Evolutionary conservation across 37 sponge, comb jelly and placozoan species (phyloP), one percentile per base, ranked within the genome.

Genomic region (Chondrosia reniformis): DNA sequence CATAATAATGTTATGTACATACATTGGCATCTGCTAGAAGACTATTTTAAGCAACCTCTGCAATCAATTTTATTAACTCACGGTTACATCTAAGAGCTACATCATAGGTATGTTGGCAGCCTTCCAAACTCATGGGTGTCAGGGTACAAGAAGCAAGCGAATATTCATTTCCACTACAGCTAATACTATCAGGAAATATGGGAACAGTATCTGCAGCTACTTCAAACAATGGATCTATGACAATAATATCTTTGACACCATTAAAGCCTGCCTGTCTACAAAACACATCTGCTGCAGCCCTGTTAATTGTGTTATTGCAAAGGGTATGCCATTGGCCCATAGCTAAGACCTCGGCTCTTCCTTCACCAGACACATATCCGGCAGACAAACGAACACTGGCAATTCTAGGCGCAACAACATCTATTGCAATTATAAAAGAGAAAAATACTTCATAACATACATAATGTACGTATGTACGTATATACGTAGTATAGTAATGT

Each of bases 261-360:
- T 41, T 37, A 30, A 30, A 69, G 72, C 72, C 72, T 24, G 42
- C 24, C 12, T 69, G 72, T 41, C 36, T 33, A 69, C 72, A 69
- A 39, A 34, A 30, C 3, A 36, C 42, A 25, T 13, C 36, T 69
- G 42, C 72, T 21, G 32, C 43, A 25, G 15, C n/a, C 24, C 42
- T 25, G 9, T 31, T 19, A 34, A 69, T 43, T 21, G n/a, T 44
- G 8, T 36, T 37, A 34, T 44, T 33, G 12, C 72, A 69, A 9
- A 77, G 62, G 21, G 77, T 77, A 6, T 57, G 59, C 77, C 77
- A 77, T 19, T n/a, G 36, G n/a, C 55, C 61, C 33, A 59, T 56
- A 41, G 34, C 22, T 2, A 57, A 57, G 59, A 77, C 38, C 37
- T 77, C 77, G 9, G 38, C 30, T 27, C 77, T 59, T 24, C 77